Base-by-base conservation (phyloP, 2,888 invertebrate species). In the Chymomyza amoena region DNA sequence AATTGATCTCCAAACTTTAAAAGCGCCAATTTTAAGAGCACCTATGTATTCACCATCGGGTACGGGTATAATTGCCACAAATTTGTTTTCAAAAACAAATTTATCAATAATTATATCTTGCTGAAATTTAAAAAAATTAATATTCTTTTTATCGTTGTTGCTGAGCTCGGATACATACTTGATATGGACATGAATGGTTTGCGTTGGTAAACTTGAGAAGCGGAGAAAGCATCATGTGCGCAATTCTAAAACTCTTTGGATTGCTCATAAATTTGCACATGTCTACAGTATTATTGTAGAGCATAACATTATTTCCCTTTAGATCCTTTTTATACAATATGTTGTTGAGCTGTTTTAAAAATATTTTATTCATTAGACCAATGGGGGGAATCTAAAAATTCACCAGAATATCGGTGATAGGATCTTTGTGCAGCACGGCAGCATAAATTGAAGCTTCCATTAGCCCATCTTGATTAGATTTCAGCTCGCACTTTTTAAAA, bases 221-320 rank as follows among this genome's bases (percentile, higher is more conserved):
- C 7, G 65, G 64, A 10, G 51, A 18, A 45, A 61, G 51, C 4
- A 74, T 13, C 18, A 66, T 66, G 2, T 63, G 13, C 9, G 73
- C 36, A 15, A 70, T 7, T 7, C 64, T 64, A 56, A 13, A 61
- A 10, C 61, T 52, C n/a, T 64, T 9, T 18, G 52, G 20, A 20
- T 68, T 54, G 6, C 52, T 7, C 16, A 66, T 54, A 36, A 73
- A 74, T 1, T 52, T 18, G 6, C 73, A 74, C 13, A 61, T 69
- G 62, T 75, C 74, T 39, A 64, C 16, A 9, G 65, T 69, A 18
- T 64, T 62, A 45, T 73, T 75, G 2, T 67, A 52, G 0, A 80
- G 5, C 1, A 69, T 39, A 0, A 68, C 57, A 1, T 45, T 68
- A 5, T 62, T 54, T 1, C 36, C 51, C 1, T 64, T 77, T 0